These are phyloP conservation scores for Scylla paramamosain DNA, from an alignment of 1,140 invertebrate species.

Conservation along the genomic window DNA sequence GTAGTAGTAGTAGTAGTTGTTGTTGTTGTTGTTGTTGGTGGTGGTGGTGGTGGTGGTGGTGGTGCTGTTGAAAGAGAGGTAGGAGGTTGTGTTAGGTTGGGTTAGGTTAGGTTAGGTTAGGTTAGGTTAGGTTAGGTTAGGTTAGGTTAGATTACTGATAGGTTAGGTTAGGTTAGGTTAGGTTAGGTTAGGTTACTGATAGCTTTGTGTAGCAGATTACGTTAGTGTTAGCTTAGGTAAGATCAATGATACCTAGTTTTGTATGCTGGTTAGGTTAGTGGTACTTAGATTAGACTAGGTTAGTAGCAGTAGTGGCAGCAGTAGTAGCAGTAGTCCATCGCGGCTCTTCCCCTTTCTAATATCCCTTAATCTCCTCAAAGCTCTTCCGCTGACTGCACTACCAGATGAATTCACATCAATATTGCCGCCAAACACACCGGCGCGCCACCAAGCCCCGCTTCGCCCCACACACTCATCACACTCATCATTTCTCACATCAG, in stretches of 20 bases:
- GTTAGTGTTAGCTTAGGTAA: no score
- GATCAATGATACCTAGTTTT: no score
- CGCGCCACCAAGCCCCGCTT: not conserved
- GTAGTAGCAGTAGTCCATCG: not conserved
- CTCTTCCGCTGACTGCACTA: constrained; percentile 59
- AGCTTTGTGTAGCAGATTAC: no score
- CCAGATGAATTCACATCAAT: constrained; percentile 54
- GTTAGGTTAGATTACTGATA: no score
- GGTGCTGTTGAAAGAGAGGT: not conserved
- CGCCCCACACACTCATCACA: not conserved
- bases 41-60: not conserved
- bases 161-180: no score
- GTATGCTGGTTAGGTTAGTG: not conserved
- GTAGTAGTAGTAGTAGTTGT: not conserved
- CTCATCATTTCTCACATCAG: not conserved
- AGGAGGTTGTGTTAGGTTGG: not conserved
- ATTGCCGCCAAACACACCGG: constrained; percentile 13
- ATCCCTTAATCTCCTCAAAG: constrained; percentile 65
- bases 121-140: no score
- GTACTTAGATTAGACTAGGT: not conserved
- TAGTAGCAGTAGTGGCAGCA: not conserved
- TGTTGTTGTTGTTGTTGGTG: not conserved
- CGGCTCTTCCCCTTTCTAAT: constrained; percentile 42
- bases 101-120: no score
- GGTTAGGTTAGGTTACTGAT: no score